Evolutionary conservation across 2,888 invertebrate genomes (phyloP), one percentile per base, ranked within the genome.

Genomic region (Cybosia mesomella): DNA sequence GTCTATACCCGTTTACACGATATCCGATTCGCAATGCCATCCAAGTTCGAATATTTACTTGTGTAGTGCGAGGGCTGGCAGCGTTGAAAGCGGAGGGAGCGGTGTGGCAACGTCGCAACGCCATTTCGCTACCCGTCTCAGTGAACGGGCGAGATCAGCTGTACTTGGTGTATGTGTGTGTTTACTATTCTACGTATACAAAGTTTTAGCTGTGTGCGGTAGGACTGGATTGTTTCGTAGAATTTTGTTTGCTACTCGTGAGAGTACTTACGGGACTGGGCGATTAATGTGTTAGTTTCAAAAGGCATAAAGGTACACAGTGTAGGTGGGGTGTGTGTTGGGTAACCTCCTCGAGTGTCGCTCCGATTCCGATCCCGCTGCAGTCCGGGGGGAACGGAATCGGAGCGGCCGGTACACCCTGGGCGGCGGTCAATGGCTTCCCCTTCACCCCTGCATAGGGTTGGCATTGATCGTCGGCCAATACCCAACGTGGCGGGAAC

Each of bases 31-130:
- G 87, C 88, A 88, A 87, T 87, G 85, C 85, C 87, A 89, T 90
- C 88, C 89, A 88, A 89, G 86, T 87, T 86, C 83, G 88, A 87
- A 87, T 83, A 85, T 88, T 87, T 84, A 87, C 87, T 86, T 81
- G 82, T 79, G 80, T 77, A 76, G 85, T 76, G 81, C 83, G 64
- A 85, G 82, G 83, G 81, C 82, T 83, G 90, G 89, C 91, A 91
- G 89, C 90, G 80, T 72, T 76, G 75, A 77, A 66, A 62, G 66
- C 64, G 63, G 70, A 64, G 68, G 67, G 74, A 67, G 62, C 87
- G 83, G 82, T 79, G 82, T 83, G 90, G 89, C 91, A 91, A 87
- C 87, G 84, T 74, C 83, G 85, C 85, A 79, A 75, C 84, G 82
- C 83, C 82, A 82, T 86, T 85, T 85, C 81, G 82, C 85, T 82